phyloP scores from a whole-genome alignment of 2,888 invertebrate species.

The Pandemis cinnamomeana region DNA sequence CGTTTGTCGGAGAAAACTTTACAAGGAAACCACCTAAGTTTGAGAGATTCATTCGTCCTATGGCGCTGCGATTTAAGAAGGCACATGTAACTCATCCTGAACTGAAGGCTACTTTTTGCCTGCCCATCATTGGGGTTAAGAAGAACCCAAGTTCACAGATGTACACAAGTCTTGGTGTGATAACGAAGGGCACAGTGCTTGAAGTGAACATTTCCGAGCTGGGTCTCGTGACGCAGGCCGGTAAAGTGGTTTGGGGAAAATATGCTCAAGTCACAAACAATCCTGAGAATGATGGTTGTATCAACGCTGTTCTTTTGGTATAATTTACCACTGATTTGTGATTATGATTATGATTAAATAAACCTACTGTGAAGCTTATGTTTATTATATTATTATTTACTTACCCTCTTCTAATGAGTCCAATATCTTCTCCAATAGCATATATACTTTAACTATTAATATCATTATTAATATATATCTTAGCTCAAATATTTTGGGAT shows the following conservation, averaged over 20 bases:
- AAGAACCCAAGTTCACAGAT: slow-evolving; percentile 99
- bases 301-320: slow-evolving; percentile 98
- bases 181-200: slow-evolving; percentile 98
- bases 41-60: slow-evolving; percentile 98
- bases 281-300: slow-evolving; percentile 99
- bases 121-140: slow-evolving; percentile 99
- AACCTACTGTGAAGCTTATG: slow-evolving; percentile 47
- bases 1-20: slow-evolving; percentile 98
- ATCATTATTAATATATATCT: no score
- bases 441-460: no score
- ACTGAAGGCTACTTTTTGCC: slow-evolving; percentile 97
- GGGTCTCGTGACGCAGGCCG: slow-evolving; percentile 98
- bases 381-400: slow-evolving; percentile 40
- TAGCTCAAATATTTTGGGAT: no score
- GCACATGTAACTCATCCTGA: slow-evolving; percentile 99
- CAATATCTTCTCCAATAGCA: no score
- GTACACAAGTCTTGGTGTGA: slow-evolving; percentile 98
- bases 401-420: background rate
- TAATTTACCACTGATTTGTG: slow-evolving; percentile 72
- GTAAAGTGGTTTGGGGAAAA: slow-evolving; percentile 99
- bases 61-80: slow-evolving; percentile 98
- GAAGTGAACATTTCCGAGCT: slow-evolving; percentile 99
- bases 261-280: slow-evolving; percentile 99
- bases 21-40: slow-evolving; percentile 99
- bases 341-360: slow-evolving; percentile 42